phyloP scores from a whole-genome alignment of 2,888 invertebrate species.

The Calephelis perditalis region DNA sequence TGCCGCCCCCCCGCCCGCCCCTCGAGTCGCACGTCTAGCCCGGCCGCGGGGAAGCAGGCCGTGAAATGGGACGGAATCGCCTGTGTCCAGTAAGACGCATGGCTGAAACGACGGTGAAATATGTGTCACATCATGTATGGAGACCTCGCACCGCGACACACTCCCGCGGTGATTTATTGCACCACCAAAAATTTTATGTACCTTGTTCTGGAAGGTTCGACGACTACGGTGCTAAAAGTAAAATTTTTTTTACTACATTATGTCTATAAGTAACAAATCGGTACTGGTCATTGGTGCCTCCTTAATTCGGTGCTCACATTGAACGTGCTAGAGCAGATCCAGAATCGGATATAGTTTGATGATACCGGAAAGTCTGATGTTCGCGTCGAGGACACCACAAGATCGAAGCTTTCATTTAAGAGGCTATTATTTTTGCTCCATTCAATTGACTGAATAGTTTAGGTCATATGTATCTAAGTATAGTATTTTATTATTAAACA shows the following conservation, averaged over 20 bases:
- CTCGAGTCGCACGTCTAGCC: conserved; percentile 44
- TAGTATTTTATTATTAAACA: conserved; percentile 46
- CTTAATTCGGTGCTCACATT: not conserved
- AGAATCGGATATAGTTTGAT: not conserved
- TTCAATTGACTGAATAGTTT: conserved; percentile 76
- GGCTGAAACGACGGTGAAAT: not conserved
- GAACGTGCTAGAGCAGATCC: not conserved
- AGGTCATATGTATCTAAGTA: conserved; percentile 66
- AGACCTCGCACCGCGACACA: not conserved
- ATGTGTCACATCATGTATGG: too few species aligned
- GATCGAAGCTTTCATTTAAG: conserved; percentile 49
- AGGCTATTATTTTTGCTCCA: conserved; percentile 74
- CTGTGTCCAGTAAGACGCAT: not conserved
- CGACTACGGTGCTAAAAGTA: conserved; percentile 2
- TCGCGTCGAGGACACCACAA: conserved; percentile 10
- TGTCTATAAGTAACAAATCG: not conserved
- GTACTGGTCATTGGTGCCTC: not conserved
- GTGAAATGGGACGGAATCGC: too few species aligned
- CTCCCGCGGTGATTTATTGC: not conserved
- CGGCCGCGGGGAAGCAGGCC: conserved; percentile 11
- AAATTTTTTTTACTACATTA: not conserved
- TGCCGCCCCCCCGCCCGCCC: conserved; percentile 49
- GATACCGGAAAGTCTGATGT: conserved; percentile 7
- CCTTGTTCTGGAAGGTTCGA: not conserved
- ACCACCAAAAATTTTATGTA: not conserved